Conservation (phyloP, 2,888 invertebrate genomes). For the Cheilosia grossa region DNA sequence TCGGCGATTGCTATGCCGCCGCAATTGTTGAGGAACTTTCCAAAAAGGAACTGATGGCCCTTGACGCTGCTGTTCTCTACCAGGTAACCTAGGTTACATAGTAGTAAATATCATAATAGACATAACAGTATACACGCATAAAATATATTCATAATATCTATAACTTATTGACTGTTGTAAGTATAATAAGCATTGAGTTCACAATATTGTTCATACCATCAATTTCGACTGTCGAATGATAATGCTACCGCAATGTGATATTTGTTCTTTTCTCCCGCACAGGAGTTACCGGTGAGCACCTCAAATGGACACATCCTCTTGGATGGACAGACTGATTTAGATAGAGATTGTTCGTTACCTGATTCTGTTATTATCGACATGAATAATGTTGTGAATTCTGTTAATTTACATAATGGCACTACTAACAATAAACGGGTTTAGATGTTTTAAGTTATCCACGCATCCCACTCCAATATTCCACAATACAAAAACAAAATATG, state of each 20-base stretch:
- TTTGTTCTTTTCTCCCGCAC: constrained; percentile 76
- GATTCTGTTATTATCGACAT: constrained; percentile 86
- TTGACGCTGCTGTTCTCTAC: constrained; percentile 87
- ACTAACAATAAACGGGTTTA: constrained; percentile 70
- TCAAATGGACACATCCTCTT: constrained; percentile 84
- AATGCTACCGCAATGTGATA: constrained; percentile 64
- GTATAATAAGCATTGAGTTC: too few relatives aligned
- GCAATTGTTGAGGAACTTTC: constrained; percentile 93
- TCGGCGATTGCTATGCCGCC: constrained; percentile 94
- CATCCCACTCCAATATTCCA: constrained; percentile 6
- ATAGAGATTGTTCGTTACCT: constrained; percentile 84
- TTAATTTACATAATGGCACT: constrained; percentile 75
- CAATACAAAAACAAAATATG: background rate
- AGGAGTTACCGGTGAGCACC: constrained; percentile 83
- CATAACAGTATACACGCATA: background rate
- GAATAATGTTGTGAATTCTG: constrained; percentile 79
- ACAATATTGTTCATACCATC: too few relatives aligned
- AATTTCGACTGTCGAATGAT: constrained; percentile 1
- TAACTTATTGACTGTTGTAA: too few relatives aligned
- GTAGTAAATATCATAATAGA: constrained; percentile 1
- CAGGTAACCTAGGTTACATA: constrained; percentile 82
- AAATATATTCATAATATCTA: too few relatives aligned
- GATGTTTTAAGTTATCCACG: constrained; percentile 15
- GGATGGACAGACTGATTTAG: constrained; percentile 84
- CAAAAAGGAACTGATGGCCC: constrained; percentile 90